Percentiles rank a stretch among this genome's conserved stretches.
Evolutionary conservation across 1,140 invertebrate genomes (phyloP).

Genomic region (Papilio xuthus): DNA sequence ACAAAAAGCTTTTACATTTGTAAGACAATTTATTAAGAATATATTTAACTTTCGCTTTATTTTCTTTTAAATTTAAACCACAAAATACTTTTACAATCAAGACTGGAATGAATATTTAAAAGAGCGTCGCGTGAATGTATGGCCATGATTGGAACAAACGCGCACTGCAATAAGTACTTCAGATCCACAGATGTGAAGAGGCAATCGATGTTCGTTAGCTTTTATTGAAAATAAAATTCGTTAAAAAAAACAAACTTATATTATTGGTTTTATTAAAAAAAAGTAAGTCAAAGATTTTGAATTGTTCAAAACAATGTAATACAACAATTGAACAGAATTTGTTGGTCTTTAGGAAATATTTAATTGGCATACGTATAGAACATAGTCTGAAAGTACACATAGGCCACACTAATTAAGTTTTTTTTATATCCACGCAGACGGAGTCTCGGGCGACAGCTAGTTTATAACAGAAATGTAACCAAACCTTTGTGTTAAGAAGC

Average conservation of each 20-base stretch:
- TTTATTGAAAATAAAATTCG: neutral
- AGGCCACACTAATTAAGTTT: too few species aligned
- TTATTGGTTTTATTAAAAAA: neutral
- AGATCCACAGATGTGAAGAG: neutral
- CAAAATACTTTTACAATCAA: neutral
- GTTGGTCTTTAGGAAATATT: too few species aligned
- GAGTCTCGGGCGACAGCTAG: too few species aligned
- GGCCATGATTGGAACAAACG: neutral
- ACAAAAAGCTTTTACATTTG: too few species aligned
- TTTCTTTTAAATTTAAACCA: neutral
- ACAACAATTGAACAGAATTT: too few species aligned
- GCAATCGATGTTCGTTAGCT: constrained; percentile 16
- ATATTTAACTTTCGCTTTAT: too few species aligned
- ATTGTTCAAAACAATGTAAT: too few species aligned
- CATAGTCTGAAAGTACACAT: too few species aligned
- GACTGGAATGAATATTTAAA: neutral
- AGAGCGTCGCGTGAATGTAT: neutral
- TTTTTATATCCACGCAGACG: too few species aligned
- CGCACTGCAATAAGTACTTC: neutral
- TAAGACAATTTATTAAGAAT: too few species aligned
- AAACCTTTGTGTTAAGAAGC: neutral
- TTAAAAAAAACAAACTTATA: neutral
- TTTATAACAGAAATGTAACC: too few species aligned
- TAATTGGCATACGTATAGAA: too few species aligned
- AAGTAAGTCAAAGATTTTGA: neutral